Evolutionary conservation across 2,797 vertebrate species (phyloP).

Genomic region (Heteromormyrus szaboi): DNA sequence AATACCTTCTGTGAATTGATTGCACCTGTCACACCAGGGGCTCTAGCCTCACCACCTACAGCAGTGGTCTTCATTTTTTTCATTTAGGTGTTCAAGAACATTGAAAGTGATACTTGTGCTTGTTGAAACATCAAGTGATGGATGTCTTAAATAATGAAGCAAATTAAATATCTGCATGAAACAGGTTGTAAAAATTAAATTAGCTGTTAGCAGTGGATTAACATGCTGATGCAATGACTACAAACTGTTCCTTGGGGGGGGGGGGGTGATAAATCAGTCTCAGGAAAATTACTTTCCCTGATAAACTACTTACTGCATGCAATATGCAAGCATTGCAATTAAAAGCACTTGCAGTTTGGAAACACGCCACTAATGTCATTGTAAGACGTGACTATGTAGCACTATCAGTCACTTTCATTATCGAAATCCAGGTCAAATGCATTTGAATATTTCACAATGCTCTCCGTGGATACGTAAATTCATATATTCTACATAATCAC

Average conservation of each 20-base stretch:
- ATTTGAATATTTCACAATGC: background rate
- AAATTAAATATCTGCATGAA: conserved; percentile 1
- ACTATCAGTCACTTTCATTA: background rate
- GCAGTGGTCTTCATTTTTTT: background rate
- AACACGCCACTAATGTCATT: background rate
- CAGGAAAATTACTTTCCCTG: background rate
- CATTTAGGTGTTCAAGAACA: background rate
- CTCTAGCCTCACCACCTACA: background rate
- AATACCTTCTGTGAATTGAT: background rate
- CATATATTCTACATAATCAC: background rate
- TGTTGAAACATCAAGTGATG: background rate
- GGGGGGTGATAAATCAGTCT: background rate
- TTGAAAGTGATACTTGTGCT: background rate
- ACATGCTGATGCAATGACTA: background rate
- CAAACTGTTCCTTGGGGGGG: background rate
- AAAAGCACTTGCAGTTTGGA: background rate
- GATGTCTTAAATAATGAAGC: background rate
- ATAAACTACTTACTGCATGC: background rate
- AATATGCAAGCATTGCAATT: background rate
- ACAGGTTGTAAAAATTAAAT: background rate
- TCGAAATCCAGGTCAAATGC: background rate
- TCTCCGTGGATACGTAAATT: background rate
- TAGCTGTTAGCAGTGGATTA: background rate
- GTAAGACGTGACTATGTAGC: background rate
- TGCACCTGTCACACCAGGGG: background rate